Evolutionary conservation across 2,888 invertebrate genomes (phyloP).

Genomic region (Volucella bombylans): DNA sequence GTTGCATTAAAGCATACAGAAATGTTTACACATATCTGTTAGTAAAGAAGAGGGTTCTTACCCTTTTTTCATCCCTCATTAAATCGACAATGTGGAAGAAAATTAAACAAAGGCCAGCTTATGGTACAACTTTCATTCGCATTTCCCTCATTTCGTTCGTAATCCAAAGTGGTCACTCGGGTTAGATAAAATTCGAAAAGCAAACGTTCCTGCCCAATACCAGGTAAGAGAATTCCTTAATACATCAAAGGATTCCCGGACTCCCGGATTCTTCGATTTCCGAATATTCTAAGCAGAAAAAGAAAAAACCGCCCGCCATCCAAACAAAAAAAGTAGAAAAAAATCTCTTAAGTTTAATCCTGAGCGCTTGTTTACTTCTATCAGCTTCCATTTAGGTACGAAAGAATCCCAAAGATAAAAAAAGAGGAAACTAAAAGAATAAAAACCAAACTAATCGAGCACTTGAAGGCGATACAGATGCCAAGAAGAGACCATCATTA

Average conservation of each 20-base stretch:
- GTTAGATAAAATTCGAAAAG: constrained; percentile 40
- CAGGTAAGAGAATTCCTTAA: constrained; percentile 43
- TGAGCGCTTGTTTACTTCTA: constrained; percentile 43
- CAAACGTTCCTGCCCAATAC: neutral
- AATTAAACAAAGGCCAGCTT: constrained; percentile 20
- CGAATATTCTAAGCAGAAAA: neutral
- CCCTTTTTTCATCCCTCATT: no score
- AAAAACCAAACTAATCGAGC: constrained; percentile 68
- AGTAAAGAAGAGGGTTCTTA: no score
- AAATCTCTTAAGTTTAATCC: constrained; percentile 52
- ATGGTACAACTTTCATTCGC: constrained; percentile 11
- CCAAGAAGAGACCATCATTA: constrained; percentile 61
- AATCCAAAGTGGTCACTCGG: constrained; percentile 49
- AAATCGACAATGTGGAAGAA: neutral
- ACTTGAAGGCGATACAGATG: constrained; percentile 69
- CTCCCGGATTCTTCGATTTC: neutral
- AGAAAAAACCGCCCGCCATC: neutral
- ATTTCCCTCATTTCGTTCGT: constrained; percentile 18
- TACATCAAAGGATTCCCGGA: constrained; percentile 57
- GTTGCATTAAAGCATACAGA: no score
- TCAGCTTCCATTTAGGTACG: constrained; percentile 2
- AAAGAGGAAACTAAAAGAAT: constrained; percentile 48
- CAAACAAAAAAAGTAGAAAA: neutral
- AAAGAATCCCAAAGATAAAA: constrained; percentile 37
- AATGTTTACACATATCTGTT: no score